Base-by-base conservation (phyloP, 30 jellyfish, hydroid and myxozoan genomes). In the Aurelia sp. region DNA sequence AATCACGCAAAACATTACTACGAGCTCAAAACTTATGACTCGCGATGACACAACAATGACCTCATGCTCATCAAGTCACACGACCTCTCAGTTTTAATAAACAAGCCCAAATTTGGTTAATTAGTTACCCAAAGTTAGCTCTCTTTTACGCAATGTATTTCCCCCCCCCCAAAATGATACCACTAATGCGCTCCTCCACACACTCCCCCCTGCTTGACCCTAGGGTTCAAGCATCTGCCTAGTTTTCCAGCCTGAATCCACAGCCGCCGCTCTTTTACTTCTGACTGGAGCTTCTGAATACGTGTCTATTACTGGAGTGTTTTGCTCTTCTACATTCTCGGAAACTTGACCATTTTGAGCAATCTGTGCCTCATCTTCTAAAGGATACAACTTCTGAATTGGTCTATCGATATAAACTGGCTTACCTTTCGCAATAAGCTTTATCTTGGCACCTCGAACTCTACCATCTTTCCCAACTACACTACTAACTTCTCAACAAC, bases 161-260 rank as follows among this genome's bases (percentile, higher is more conserved):
- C 2, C 2, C n/a, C n/a, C n/a, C n/a, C n/a, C 33, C 33, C 33
- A 27, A 27, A 27, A 27, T 27, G 33, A 27, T 27, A 27, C 33
- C 2, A 27, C 33, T 27, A 53, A 53, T 53, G 74, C 74, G 20
- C 74, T 13, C 31, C 74, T 11, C 74, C 74, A 63, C 74, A 63
- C 74, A 63, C 74, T 63, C 74, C 74, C 74, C 74, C 74, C 66
- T 13, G 17, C 19, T n/a, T 57, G 17, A n/a, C 17, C 1, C 66
- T 57, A 57, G 20, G 66, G 66, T 57, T 57, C 74, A 21, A 13
- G 74, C 74, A 63, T 63, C 31, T 16, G 20, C 4, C 74, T 63
- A 13, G 74, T 63, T 63, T 63, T 63, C 41, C 74, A 63, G 31
- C 74, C 40, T 63, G 74, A 63, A 27, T 63, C 74, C 31, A 63